Base-by-base conservation (phyloP, 2,888 invertebrate species). In the Crioceris asparagi region DNA sequence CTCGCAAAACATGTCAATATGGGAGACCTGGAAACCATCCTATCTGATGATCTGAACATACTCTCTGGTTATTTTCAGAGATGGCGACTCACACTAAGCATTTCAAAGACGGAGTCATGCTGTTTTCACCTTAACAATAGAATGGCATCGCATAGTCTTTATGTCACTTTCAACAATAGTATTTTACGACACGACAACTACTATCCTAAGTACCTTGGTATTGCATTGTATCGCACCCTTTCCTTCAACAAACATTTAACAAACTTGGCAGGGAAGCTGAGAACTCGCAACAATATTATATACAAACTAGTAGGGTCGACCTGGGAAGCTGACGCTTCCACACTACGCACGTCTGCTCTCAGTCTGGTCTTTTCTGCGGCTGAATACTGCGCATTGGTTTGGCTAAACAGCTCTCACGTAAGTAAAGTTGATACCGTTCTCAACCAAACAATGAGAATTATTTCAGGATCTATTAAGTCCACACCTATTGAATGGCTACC, bases 51-150 rank as follows among this genome's bases (percentile, higher is more conserved):
- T 29, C 6, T 12, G 29, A 29, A 29, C 29, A 29, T 29, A 7
- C 14, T 29, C 5, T 29, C 29, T 29, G 11, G 29, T 29, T 29
- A 29, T 11, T 29, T 7, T 29, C n/a, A 12, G 29, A 12, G 14
- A 29, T 29, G 14, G 29, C 29, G 29, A 29, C 29, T 11, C 29
- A 29, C 11, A 29, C 14, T 6, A n/a, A 29, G 29, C 11, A 29
- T 29, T 29, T 8, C 29, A 11, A n/a, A 29, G 6, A 12, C 29
- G 5, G 11, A 11, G 11, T 8, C 29, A 29, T 29, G 29, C 11
- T 29, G 29, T 29, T 29, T 29, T 29, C 29, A 29, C 29, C 29
- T 29, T 12, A 29, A 11, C 11, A 29, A 29, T 12, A 29, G 29
- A 29, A 29, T 29, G 11, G 29, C 14, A 29, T 29, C 29, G 29